A percentile compares a stretch with the other conserved stretches of the same genome.
These are phyloP conservation scores for Smutsia temminckii DNA, from an alignment of 2,797 vertebrate species.

Conservation along the genomic window DNA sequence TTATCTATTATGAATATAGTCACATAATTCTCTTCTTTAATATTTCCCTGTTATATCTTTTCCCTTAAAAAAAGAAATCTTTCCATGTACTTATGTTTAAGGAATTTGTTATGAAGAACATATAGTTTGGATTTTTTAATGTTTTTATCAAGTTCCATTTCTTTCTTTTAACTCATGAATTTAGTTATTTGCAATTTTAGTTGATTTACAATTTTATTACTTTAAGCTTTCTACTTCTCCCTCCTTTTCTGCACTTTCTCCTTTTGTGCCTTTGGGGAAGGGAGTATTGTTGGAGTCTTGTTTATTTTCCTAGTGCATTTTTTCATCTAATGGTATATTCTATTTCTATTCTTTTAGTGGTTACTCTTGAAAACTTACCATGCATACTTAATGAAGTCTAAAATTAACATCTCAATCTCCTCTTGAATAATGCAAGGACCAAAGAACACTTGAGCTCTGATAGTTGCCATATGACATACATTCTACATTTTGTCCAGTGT, in stretches of 20 bases:
- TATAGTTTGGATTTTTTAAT: background rate
- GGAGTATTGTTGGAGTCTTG: background rate
- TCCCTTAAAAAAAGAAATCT: background rate
- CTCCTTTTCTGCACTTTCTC: background rate
- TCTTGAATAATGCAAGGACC: background rate
- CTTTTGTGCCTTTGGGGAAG: background rate
- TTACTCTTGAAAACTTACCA: conserved; percentile 17
- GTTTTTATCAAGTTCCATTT: background rate
- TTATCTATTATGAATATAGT: background rate
- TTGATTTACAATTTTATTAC: background rate
- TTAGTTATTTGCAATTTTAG: background rate
- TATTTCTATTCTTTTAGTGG: conserved; percentile 20
- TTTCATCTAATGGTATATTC: conserved; percentile 6
- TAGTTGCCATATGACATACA: background rate
- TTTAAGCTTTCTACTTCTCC: background rate
- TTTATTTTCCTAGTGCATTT: conserved; percentile 3
- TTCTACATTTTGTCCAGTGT: background rate
- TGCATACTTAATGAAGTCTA: background rate
- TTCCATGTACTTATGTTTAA: background rate
- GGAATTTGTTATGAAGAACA: background rate
- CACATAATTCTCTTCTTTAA: background rate
- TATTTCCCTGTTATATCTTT: background rate
- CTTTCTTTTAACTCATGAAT: background rate
- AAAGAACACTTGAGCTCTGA: background rate
- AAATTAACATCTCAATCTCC: conserved; percentile 26